Evolutionary conservation across 2,888 invertebrate genomes (phyloP).

Genomic region (Crossocerus cetratus): DNA sequence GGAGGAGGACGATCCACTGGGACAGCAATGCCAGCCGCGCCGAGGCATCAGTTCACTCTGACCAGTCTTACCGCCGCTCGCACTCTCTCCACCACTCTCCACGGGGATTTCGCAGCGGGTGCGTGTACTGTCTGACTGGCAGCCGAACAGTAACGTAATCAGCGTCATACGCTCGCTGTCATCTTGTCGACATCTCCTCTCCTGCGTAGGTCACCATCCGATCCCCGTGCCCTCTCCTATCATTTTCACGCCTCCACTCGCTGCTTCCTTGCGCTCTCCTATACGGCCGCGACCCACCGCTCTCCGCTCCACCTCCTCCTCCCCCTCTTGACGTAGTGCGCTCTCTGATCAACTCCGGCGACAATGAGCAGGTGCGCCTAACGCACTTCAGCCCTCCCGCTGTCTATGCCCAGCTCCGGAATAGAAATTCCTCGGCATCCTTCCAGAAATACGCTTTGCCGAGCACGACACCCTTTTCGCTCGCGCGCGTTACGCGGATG

Average conservation of each 20-base stretch:
- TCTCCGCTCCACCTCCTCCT: neutral
- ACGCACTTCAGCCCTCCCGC: neutral
- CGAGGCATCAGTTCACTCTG: slow-evolving; percentile 40
- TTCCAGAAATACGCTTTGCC: slow-evolving; percentile 5
- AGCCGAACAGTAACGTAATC: slow-evolving; percentile 31
- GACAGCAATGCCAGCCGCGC: slow-evolving; percentile 18
- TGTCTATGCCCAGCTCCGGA: slow-evolving; percentile 33
- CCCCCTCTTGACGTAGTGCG: neutral
- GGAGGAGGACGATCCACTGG: slow-evolving; percentile 30
- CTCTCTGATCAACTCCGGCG: neutral
- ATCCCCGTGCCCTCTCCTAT: slow-evolving; percentile 54
- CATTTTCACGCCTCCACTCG: slow-evolving; percentile 53
- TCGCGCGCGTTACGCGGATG: neutral
- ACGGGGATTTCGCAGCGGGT: slow-evolving; percentile 10
- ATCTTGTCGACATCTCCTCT: slow-evolving; percentile 66
- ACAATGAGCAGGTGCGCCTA: slow-evolving; percentile 36
- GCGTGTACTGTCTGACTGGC: slow-evolving; percentile 7
- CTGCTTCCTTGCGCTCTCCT: slow-evolving; percentile 36
- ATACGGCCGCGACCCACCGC: too few species aligned
- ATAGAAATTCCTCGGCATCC: slow-evolving; percentile 33
- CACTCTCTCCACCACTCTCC: too few species aligned
- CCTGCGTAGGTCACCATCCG: slow-evolving; percentile 60
- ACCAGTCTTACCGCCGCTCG: too few species aligned
- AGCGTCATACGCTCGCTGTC: slow-evolving; percentile 67
- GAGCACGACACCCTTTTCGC: slow-evolving; percentile 5